Percentiles rank a stretch among this genome's conserved stretches.
phyloP scores from a whole-genome alignment of 2,888 invertebrate species.

The Zeuzera pyrina region DNA sequence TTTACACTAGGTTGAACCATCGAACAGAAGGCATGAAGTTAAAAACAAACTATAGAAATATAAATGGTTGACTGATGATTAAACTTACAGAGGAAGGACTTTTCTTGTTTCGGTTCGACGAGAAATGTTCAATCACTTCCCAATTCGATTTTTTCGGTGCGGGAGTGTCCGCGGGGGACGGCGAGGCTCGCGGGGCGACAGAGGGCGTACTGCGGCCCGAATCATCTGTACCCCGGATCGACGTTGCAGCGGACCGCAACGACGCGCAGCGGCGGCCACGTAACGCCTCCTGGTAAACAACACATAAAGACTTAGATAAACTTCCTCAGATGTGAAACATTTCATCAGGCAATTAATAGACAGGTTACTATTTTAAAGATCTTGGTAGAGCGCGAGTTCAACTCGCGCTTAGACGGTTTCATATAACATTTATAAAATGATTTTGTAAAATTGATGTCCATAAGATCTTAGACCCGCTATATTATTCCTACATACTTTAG shows the following conservation, averaged over 20 bases:
- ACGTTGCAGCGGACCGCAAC: conserved; percentile 60
- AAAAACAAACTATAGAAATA: background rate
- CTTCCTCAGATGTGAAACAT: no score
- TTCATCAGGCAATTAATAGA: no score
- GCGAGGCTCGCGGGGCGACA: conserved; percentile 49
- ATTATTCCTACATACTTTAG: no score
- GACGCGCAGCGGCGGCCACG: conserved; percentile 75
- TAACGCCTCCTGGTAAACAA: conserved; percentile 74
- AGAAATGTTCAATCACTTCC: conserved; percentile 93
- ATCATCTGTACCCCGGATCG: conserved; percentile 37
- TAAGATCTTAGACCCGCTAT: no score
- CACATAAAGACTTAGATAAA: no score
- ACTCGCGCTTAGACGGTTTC: no score
- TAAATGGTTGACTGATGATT: no score
- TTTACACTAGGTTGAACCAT: no score
- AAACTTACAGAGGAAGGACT: conserved; percentile 62
- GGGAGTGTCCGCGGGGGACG: conserved; percentile 68
- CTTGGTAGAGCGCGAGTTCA: no score
- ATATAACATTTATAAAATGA: no score
- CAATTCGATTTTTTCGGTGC: conserved; percentile 87
- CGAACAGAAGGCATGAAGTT: background rate
- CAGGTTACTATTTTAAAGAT: no score
- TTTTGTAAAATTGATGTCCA: no score
- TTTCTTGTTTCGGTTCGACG: conserved; percentile 72
- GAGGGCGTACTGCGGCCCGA: conserved; percentile 57